phyloP scores from a whole-genome alignment of 2,888 invertebrate species.

The Brachypterus glaber region DNA sequence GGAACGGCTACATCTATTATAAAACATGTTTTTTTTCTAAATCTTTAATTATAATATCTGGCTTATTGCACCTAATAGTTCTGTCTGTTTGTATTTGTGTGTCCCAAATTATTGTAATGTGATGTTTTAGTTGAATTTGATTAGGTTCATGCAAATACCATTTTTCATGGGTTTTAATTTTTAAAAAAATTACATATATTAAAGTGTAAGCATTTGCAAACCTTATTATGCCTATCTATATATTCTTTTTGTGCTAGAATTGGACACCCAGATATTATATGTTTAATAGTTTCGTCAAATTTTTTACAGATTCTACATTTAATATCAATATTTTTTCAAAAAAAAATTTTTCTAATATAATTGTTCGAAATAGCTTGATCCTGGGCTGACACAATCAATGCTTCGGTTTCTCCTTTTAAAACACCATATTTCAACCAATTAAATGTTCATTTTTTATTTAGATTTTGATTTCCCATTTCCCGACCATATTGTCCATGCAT shows the following conservation, averaged over 20 bases:
- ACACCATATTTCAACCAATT: too few species aligned
- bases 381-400: slow-evolving; percentile 1
- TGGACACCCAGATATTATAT: slow-evolving; percentile 1
- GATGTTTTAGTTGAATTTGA: neutral
- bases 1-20: too few species aligned
- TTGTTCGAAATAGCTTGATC: slow-evolving; percentile 2
- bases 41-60: too few species aligned
- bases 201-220: slow-evolving; percentile 2
- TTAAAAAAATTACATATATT: slow-evolving; percentile 2
- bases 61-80: too few species aligned
- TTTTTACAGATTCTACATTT: slow-evolving; percentile 6
- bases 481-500: too few species aligned
- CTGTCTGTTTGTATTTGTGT: too few species aligned
- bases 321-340: slow-evolving; percentile 2
- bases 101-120: slow-evolving; percentile 3
- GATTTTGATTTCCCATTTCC: too few species aligned
- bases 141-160: slow-evolving; percentile 5
- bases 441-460: too few species aligned
- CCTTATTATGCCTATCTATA: slow-evolving; percentile 4
- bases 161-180: neutral
- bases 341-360: slow-evolving; percentile 3
- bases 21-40: too few species aligned
- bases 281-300: neutral
- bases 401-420: slow-evolving; percentile 1
- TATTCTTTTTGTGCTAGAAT: slow-evolving; percentile 3